phyloP scores from a whole-genome alignment of 1,140 invertebrate species.

The Drosophila pseudoananassae region DNA sequence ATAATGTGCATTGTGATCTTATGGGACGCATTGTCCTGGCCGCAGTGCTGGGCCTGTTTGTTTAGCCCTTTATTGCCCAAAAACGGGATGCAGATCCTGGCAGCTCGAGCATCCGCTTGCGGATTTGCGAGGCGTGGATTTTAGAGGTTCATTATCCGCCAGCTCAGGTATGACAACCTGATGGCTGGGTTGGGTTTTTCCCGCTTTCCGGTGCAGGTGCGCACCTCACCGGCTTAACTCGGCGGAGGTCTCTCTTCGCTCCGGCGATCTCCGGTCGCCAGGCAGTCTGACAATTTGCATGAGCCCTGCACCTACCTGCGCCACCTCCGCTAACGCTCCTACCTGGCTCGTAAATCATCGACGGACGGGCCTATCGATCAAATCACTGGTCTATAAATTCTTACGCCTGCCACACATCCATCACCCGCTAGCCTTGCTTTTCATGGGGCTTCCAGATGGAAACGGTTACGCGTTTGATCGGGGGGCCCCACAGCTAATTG shows the following conservation, averaged over 20 bases:
- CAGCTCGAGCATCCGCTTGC: constrained; percentile 9
- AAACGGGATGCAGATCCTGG: constrained; percentile 23
- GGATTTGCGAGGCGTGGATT: constrained; percentile 76
- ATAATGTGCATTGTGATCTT: constrained; percentile 61
- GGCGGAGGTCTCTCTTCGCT: background rate
- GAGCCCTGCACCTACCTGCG: constrained; percentile 10
- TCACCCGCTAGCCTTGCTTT: constrained; percentile 49
- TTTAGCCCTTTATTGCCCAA: constrained; percentile 55
- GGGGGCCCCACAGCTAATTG: constrained; percentile 64
- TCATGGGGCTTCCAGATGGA: constrained; percentile 40
- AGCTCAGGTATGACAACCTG: constrained; percentile 26
- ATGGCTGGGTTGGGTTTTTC: constrained; percentile 50
- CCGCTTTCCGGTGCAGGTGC: constrained; percentile 53
- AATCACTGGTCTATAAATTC: constrained; percentile 56
- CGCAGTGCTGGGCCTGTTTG: constrained; percentile 21
- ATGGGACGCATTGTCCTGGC: constrained; percentile 51
- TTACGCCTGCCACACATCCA: constrained; percentile 78
- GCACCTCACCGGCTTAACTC: constrained; percentile 39
- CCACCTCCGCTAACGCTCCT: background rate
- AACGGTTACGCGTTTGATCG: constrained; percentile 24
- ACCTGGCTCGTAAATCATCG: constrained; percentile 58
- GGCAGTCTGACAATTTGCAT: constrained; percentile 73
- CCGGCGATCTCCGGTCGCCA: constrained; percentile 41
- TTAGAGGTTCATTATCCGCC: constrained; percentile 74
- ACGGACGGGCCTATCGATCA: constrained; percentile 60